A percentile compares a stretch with the other conserved stretches of the same genome.
phyloP scores from a whole-genome alignment of 1,140 invertebrate genomes.

The Polyergus mexicanus region DNA sequence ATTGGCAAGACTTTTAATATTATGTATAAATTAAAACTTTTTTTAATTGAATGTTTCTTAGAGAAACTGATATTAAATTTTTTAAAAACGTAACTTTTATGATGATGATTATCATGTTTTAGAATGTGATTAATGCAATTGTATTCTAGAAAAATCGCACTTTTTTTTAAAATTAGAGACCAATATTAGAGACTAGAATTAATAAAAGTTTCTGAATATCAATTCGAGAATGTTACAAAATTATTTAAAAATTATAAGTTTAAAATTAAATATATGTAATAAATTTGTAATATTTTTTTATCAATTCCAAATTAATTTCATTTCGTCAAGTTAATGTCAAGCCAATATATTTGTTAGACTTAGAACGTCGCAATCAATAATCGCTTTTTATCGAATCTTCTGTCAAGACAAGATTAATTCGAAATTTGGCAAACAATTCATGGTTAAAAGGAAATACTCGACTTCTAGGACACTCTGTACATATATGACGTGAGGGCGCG shows the following conservation, averaged over 20 bases:
- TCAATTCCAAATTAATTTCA: not conserved
- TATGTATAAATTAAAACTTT: not conserved
- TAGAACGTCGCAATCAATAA: not conserved
- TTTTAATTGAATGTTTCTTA: not conserved
- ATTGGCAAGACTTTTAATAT: not conserved
- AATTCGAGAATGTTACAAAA: not conserved
- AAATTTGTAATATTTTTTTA: not conserved
- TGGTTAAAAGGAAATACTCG: slow-evolving; percentile 27
- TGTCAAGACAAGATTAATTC: not conserved
- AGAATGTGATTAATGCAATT: not conserved
- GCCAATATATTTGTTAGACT: not conserved
- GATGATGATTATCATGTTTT: not conserved
- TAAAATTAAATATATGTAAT: not conserved
- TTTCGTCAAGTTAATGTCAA: not conserved
- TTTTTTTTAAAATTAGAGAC: not conserved
- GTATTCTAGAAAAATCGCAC: not conserved
- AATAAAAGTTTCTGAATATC: not conserved
- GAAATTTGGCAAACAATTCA: slow-evolving; percentile 11
- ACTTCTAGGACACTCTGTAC: slow-evolving; percentile 51
- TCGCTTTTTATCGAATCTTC: not conserved
- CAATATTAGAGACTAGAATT: not conserved
- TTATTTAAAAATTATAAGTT: slow-evolving; percentile 16
- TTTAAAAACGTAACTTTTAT: not conserved
- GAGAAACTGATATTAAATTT: not conserved
- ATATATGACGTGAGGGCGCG: slow-evolving; percentile 30